A percentile compares a stretch with the other conserved stretches of the same genome.
Conservation (phyloP, 2,113 vertebrate species). For the Macrotus californicus region DNA sequence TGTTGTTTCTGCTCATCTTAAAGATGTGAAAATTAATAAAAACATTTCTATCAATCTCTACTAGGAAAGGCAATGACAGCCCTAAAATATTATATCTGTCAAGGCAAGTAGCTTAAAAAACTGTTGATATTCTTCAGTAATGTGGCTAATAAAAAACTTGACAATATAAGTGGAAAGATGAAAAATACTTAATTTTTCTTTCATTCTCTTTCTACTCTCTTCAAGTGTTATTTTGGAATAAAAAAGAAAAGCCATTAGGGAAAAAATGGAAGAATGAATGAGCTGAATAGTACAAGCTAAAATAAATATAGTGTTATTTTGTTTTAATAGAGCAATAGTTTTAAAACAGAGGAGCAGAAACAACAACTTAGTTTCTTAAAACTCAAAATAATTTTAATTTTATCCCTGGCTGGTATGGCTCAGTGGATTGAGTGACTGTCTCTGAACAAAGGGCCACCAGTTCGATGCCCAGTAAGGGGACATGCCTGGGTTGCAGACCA, state of each 20-base stretch:
- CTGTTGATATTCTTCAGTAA: background rate
- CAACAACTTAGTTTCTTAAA: background rate
- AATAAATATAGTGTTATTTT: background rate
- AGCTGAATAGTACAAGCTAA: background rate
- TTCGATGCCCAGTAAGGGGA: too few relatives aligned
- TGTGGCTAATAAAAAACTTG: background rate
- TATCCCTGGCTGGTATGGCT: background rate
- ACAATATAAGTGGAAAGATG: background rate
- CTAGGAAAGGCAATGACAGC: background rate
- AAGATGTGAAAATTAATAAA: background rate
- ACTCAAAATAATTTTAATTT: constrained; percentile 8
- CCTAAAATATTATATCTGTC: background rate
- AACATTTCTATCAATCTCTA: background rate
- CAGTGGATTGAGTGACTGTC: too few relatives aligned
- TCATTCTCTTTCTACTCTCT: background rate
- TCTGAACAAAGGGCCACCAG: too few relatives aligned
- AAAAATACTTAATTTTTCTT: background rate
- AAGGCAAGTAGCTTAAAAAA: background rate
- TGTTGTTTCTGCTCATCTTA: background rate
- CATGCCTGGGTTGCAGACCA: too few relatives aligned
- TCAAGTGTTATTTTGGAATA: background rate
- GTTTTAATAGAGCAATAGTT: background rate
- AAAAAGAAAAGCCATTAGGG: background rate
- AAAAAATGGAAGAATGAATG: background rate
- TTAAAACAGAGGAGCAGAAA: background rate